Percentiles rank a stretch among this genome's conserved stretches.
Evolutionary conservation across 2,888 invertebrate species (phyloP).

Genomic region (Microctonus brassicae): DNA sequence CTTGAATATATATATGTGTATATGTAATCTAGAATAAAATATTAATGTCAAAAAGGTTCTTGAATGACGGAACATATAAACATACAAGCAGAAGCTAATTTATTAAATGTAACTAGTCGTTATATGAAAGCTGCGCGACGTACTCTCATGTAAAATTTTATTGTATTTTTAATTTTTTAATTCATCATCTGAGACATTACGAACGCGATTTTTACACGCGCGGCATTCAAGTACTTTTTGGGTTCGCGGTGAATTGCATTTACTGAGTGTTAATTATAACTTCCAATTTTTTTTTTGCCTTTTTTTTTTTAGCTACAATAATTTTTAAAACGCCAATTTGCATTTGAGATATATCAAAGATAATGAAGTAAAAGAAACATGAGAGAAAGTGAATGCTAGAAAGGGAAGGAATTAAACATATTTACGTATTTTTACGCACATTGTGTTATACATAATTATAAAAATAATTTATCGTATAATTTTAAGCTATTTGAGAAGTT

Average conservation of each 20-base stretch:
- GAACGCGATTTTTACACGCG: neutral
- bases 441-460: conserved; percentile 54
- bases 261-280: neutral
- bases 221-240: conserved; percentile 3
- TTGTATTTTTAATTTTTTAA: neutral
- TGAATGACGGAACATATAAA: conserved; percentile 51
- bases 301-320: neutral
- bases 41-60: conserved; percentile 12
- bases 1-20: conserved; percentile 40
- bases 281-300: neutral
- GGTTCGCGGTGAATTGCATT: conserved; percentile 30
- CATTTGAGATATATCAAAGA: neutral
- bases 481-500: conserved; percentile 46
- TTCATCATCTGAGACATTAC: neutral
- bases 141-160: conserved; percentile 16
- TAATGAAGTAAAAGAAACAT: conserved; percentile 5
- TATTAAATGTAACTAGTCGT: conserved; percentile 26
- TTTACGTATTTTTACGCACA: conserved; percentile 52
- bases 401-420: neutral
- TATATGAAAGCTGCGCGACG: conserved; percentile 22
- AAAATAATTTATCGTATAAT: conserved; percentile 54
- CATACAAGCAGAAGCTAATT: conserved; percentile 66
- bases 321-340: neutral
- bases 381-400: neutral
- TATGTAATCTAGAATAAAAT: conserved; percentile 1